These are phyloP conservation scores for Osmerus mordax DNA, from an alignment of 2,113 vertebrate genomes.

Conservation along the genomic window DNA sequence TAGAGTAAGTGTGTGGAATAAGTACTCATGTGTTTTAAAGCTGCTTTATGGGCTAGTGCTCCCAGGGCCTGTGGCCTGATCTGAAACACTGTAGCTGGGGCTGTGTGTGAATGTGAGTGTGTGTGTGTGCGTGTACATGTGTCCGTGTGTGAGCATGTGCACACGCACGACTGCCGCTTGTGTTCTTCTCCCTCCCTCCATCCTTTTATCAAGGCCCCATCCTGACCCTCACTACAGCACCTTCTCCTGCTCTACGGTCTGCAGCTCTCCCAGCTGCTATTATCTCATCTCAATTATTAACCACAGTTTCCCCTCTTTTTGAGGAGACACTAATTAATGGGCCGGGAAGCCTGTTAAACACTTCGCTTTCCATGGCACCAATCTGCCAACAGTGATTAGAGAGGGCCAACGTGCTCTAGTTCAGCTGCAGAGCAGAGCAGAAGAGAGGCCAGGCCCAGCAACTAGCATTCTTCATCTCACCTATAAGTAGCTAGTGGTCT, in stretches of 20 bases:
- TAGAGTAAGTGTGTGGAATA: conserved; percentile 87
- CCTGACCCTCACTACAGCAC: background rate
- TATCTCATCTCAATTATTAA: conserved; percentile 56
- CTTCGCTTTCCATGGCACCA: conserved; percentile 51
- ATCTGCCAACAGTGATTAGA: conserved; percentile 63
- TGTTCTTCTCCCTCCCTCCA: conserved; percentile 16
- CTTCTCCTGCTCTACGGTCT: conserved; percentile 4
- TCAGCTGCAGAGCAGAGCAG: conserved; percentile 24
- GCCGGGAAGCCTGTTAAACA: conserved; percentile 52
- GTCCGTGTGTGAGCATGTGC: background rate
- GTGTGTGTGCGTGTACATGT: background rate
- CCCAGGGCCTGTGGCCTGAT: conserved; percentile 28
- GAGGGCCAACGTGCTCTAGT: conserved; percentile 27
- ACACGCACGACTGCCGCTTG: background rate
- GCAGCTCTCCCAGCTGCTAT: conserved; percentile 38
- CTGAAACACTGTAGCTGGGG: conserved; percentile 17
- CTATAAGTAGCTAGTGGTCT: conserved; percentile 28
- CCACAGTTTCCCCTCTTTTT: conserved; percentile 32
- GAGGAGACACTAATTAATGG: conserved; percentile 55
- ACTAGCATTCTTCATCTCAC: conserved; percentile 43
- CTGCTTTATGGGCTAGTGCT: conserved; percentile 76
- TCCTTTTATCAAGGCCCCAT: background rate
- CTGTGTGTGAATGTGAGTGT: conserved; percentile 4
- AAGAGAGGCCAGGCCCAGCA: background rate
- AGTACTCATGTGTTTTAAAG: conserved; percentile 85